Percentiles rank a stretch among this genome's conserved stretches.
Conservation (phyloP, 2,113 vertebrate species). For the Tapirus terrestris region DNA sequence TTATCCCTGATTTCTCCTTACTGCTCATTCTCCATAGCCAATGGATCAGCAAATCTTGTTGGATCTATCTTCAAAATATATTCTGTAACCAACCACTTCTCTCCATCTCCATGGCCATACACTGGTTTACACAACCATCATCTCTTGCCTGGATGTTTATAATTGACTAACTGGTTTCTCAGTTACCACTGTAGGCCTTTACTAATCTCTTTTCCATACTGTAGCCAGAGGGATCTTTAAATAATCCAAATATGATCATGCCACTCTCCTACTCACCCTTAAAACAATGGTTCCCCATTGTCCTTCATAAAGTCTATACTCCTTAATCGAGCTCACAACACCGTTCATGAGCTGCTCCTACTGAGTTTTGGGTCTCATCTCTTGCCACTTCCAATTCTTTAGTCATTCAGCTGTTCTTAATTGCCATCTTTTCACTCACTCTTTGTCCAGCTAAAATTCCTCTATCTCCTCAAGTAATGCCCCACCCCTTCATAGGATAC, state of each 20-base stretch:
- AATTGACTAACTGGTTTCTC: background rate
- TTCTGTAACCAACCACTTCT: background rate
- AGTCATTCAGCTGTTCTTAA: background rate
- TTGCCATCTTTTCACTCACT: background rate
- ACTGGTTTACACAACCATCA: background rate
- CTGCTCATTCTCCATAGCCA: background rate
- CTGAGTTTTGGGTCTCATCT: background rate
- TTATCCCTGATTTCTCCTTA: background rate
- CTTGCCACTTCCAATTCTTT: background rate
- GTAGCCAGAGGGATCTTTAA: background rate
- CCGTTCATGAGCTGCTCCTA: background rate
- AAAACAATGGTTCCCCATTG: background rate
- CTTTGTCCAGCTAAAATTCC: background rate
- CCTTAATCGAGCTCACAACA: background rate
- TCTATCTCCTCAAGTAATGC: background rate
- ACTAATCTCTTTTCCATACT: background rate
- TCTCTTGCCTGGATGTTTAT: background rate
- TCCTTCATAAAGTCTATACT: background rate
- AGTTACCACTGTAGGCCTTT: background rate
- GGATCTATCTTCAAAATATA: background rate
- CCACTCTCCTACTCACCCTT: background rate
- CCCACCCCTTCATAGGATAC: background rate
- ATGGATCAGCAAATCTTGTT: background rate
- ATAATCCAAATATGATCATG: background rate
- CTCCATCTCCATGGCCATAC: background rate